These are phyloP conservation scores for Pantelozetes paolii DNA, from an alignment of 2,888 invertebrate species.

Conservation along the genomic window DNA sequence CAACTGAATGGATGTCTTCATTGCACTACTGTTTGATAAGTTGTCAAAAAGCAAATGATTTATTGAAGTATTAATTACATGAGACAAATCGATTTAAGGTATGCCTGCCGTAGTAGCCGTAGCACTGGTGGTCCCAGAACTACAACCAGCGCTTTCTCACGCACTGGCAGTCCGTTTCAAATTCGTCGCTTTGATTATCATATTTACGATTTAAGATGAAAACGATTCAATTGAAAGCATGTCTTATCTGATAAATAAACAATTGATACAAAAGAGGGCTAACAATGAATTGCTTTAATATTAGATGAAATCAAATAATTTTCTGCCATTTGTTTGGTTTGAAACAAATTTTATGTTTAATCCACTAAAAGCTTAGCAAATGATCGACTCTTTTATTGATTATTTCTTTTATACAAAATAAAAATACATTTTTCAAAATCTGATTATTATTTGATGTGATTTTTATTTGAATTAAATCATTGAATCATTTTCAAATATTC, in stretches of 20 bases:
- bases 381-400: too few relatives aligned
- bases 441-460: too few relatives aligned
- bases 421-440: too few relatives aligned
- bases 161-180: constrained; percentile 14
- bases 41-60: constrained; percentile 26
- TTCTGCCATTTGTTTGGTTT: not conserved
- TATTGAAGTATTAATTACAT: constrained; percentile 11
- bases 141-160: not conserved
- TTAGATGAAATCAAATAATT: not conserved
- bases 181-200: constrained; percentile 26
- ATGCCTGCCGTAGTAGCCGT: not conserved
- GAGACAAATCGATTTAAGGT: constrained; percentile 13
- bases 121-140: not conserved
- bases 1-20: not conserved
- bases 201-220: constrained; percentile 30
- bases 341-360: not conserved
- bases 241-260: constrained; percentile 1
- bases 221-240: constrained; percentile 12
- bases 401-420: too few relatives aligned
- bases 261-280: not conserved
- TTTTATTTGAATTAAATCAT: too few relatives aligned
- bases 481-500: too few relatives aligned
- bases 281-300: not conserved
- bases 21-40: not conserved
- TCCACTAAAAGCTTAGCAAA: too few relatives aligned